Percentiles rank a stretch among this genome's conserved stretches.
These are phyloP conservation scores for Tetranychus truncatus DNA, from an alignment of 2,888 invertebrate genomes.

Conservation along the genomic window DNA sequence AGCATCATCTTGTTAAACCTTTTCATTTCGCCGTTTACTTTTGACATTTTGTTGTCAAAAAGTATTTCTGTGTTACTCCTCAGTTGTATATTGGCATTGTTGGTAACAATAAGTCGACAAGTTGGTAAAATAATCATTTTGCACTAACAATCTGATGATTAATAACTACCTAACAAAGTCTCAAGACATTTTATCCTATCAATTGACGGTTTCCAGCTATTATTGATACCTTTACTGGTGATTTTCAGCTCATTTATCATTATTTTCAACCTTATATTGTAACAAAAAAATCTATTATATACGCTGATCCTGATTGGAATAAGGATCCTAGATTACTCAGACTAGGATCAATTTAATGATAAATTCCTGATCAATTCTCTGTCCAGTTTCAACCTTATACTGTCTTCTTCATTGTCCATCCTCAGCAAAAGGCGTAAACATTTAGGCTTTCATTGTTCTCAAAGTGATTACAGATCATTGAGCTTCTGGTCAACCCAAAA, in stretches of 20 bases:
- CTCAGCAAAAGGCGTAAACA: not conserved
- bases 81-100: too few species aligned
- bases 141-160: not conserved
- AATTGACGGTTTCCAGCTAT: not conserved
- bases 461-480: slow-evolving; percentile 1
- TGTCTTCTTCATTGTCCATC: not conserved
- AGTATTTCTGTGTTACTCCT: too few species aligned
- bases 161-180: not conserved
- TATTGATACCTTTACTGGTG: not conserved
- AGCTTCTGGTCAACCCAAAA: not conserved
- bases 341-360: too few species aligned
- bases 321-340: too few species aligned
- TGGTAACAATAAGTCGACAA: too few species aligned
- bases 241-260: not conserved
- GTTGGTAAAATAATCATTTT: too few species aligned
- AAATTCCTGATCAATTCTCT: not conserved
- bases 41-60: too few species aligned
- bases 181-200: not conserved
- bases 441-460: not conserved
- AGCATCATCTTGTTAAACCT: too few species aligned
- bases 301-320: too few species aligned
- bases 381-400: not conserved
- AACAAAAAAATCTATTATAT: too few species aligned
- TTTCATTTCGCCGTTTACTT: too few species aligned
- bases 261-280: too few species aligned